These are phyloP conservation scores for Sciurus niger DNA, from an alignment of 2,113 vertebrate genomes.

Conservation along the genomic window DNA sequence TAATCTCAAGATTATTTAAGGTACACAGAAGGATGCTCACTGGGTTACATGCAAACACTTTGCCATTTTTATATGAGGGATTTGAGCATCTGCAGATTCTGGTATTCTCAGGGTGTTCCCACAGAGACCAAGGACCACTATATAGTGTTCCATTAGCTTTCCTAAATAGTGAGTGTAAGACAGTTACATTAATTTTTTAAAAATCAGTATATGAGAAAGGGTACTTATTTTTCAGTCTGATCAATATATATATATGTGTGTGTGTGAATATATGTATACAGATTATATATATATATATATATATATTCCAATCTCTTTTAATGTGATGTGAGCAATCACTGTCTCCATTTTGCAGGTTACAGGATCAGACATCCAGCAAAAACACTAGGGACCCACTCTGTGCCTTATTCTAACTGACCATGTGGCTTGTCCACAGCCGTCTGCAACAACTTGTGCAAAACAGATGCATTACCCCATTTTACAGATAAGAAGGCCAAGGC, in stretches of 20 bases:
- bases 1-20: neutral
- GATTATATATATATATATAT: neutral
- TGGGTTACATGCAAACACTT: neutral
- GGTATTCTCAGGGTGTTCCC: too few relatives aligned
- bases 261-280: too few relatives aligned
- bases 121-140: too few relatives aligned
- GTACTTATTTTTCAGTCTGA: neutral
- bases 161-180: neutral
- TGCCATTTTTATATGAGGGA: neutral
- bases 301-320: neutral
- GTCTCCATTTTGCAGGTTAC: neutral
- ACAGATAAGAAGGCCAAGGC: slow-evolving; percentile 10
- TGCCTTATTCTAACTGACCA: neutral
- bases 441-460: neutral
- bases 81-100: neutral
- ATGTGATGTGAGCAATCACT: neutral
- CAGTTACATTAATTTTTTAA: neutral
- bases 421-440: fast-evolving
- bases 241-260: neutral
- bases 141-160: neutral
- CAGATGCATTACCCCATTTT: neutral
- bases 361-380: neutral
- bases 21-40: neutral
- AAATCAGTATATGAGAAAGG: neutral
- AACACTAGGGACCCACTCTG: too few relatives aligned